phyloP scores from a whole-genome alignment of 2,113 vertebrate species.

The Carassius auratus region DNA sequence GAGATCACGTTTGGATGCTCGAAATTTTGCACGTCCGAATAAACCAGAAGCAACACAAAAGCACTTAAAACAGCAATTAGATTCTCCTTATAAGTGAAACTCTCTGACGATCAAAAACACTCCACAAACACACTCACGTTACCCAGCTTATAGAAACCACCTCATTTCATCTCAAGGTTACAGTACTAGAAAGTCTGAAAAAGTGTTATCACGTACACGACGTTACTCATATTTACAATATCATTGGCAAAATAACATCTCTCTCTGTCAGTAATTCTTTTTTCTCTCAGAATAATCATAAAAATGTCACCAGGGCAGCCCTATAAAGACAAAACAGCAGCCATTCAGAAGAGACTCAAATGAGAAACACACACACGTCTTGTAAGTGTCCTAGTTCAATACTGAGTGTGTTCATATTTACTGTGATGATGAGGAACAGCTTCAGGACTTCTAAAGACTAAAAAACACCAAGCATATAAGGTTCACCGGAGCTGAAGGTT shows the following conservation, averaged over 20 bases:
- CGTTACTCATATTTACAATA: conserved; percentile 42
- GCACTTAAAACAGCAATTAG: conserved; percentile 37
- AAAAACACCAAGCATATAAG: not conserved
- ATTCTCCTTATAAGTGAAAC: conserved; percentile 24
- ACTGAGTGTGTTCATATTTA: conserved; percentile 28
- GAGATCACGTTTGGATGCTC: conserved; percentile 2
- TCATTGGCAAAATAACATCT: conserved; percentile 48
- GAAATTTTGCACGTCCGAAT: conserved; percentile 10
- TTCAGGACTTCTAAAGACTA: not conserved
- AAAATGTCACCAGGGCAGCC: not conserved
- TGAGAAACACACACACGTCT: not conserved
- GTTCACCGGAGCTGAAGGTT: not conserved
- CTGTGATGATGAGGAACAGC: conserved; percentile 1
- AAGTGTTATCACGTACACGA: not conserved
- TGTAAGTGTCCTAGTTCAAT: not conserved
- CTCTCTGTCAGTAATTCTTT: not conserved
- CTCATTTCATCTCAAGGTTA: conserved; percentile 14
- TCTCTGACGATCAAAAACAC: conserved; percentile 7
- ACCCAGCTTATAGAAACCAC: not conserved
- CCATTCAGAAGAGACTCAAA: not conserved
- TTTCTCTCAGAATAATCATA: conserved; percentile 3
- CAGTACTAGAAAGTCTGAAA: conserved; percentile 41
- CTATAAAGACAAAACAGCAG: conserved; percentile 36
- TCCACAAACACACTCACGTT: not conserved
- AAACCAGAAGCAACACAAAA: conserved; percentile 33